Conservation (phyloP, 1,140 invertebrate species). For the Triops cancriformis region DNA sequence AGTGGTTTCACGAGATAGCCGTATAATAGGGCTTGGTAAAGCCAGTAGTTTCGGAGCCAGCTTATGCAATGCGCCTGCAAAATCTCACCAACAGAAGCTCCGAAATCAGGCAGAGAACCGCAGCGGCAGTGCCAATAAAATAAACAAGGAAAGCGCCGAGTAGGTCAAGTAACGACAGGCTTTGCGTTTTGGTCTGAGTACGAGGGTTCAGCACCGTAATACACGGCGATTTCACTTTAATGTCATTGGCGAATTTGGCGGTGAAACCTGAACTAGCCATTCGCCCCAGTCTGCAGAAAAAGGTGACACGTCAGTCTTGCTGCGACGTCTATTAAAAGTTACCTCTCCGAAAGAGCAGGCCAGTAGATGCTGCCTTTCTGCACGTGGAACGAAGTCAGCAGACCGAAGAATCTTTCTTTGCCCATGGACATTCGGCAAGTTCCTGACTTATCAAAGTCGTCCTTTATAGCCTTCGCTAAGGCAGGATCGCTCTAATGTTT, state of each 20-base stretch:
- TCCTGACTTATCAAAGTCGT: background rate
- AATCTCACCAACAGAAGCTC: background rate
- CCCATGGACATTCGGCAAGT: background rate
- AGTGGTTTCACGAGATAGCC: too few species aligned
- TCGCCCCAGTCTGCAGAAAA: background rate
- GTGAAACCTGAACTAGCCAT: background rate
- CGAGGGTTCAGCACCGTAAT: background rate
- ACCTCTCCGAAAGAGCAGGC: slow-evolving; percentile 1
- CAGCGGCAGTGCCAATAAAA: background rate
- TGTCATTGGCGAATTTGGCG: background rate
- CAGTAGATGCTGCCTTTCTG: background rate
- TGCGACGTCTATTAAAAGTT: background rate
- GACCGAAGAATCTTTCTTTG: background rate
- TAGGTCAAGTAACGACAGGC: background rate
- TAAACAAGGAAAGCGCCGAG: background rate
- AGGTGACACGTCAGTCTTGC: background rate
- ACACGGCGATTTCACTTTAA: background rate
- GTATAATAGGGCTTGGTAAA: background rate
- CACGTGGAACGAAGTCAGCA: background rate
- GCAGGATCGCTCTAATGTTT: background rate
- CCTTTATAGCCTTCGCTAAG: background rate
- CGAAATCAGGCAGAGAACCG: background rate
- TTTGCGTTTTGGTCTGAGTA: background rate
- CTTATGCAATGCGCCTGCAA: background rate
- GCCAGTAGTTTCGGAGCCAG: background rate